A percentile compares a stretch with the other conserved stretches of the same genome.
Conservation (phyloP, 2,113 vertebrate genomes). For the Danio rerio region DNA sequence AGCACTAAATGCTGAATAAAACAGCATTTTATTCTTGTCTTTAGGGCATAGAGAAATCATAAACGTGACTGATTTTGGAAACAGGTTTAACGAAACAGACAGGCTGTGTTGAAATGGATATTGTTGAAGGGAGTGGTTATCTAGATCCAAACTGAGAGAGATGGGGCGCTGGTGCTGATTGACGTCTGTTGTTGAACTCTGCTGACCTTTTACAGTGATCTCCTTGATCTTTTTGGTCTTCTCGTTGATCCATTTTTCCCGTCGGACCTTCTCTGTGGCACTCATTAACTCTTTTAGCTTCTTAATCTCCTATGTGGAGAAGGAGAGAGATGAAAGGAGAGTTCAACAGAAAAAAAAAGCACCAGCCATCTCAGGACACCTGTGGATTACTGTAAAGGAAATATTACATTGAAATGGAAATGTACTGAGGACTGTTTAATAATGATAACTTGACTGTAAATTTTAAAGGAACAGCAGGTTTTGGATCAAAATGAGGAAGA, state of each 20-base stretch:
- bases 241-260: constrained; percentile 96
- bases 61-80: not conserved
- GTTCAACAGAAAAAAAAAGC: not conserved
- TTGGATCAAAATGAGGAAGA: not conserved
- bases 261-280: constrained; percentile 84
- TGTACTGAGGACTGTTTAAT: not conserved
- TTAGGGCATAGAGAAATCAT: not conserved
- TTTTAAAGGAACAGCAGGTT: no score
- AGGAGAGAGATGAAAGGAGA: not conserved
- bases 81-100: not conserved
- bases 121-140: not conserved
- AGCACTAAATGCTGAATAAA: no score
- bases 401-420: not conserved
- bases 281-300: constrained; percentile 94
- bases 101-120: not conserved
- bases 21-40: not conserved
- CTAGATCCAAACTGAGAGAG: not conserved
- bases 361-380: not conserved
- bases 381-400: not conserved
- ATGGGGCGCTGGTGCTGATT: not conserved
- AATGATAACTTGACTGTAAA: no score
- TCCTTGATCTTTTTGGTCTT: constrained; percentile 97
- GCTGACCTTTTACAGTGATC: constrained; percentile 91
- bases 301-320: constrained; percentile 85
- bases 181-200: not conserved